Base-by-base conservation (phyloP, 2,888 invertebrate species). In the Latheticus oryzae region DNA sequence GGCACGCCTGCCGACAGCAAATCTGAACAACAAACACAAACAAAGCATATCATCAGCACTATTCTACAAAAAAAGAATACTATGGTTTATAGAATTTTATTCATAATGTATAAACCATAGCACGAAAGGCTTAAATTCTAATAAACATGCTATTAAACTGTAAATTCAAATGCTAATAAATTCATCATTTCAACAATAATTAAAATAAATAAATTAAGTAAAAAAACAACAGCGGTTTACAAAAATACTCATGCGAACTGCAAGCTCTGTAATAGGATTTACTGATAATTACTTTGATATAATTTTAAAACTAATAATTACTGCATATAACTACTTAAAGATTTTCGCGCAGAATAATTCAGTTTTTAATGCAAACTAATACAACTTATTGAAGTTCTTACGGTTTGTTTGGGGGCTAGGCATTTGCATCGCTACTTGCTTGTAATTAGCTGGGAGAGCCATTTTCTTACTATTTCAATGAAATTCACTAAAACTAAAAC, bases 391-490 rank as follows among this genome's bases (percentile, higher is more conserved):
- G 8, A 24, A 13, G 16, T 3, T 75, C 89, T 87, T 85, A 89
- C 89, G 89, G 81, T 87, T 88, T 72, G 88, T 83, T 69, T 87
- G 87, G 30, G 87, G 85, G 70, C 84, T 85, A 64, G 90, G 85
- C 79, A 89, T 86, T 68, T 89, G 85, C 78, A 90, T 85, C 51
- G 91, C 88, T 69, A 90, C 86, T 83, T 91, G 91, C 79, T 93
- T 93, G 77, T 92, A 93, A 78, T 89, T 92, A 68, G 85, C 84
- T 55, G 92, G 92, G 64, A 93, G 81, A 68, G 93, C 89, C 93
- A 93, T 93, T 61, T 68, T 76, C 45, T 32, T 24, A 43, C 51
- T 12, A 23, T 4, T 24, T 21, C 4, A 24, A 35, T 23, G n/a
- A 26, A 13, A 53, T 30, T 38, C 15, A 48, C 30, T 47, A 28